Evolutionary conservation across 2,888 invertebrate species (phyloP).

Genomic region (Aleiodes testaceus): DNA sequence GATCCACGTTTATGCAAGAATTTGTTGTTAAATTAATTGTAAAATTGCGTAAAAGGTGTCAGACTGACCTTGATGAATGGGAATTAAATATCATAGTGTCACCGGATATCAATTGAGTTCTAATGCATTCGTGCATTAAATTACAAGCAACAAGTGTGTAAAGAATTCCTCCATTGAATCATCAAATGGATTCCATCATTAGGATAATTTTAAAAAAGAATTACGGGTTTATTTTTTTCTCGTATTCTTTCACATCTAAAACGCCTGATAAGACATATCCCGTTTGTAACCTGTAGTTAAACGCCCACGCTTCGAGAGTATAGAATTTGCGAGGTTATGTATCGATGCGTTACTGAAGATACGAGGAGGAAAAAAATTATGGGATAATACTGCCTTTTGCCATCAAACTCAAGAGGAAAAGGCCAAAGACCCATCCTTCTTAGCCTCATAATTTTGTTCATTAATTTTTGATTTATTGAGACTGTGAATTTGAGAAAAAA

Average conservation of each 20-base stretch:
- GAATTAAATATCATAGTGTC: constrained; percentile 3
- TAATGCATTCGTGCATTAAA: constrained; percentile 37
- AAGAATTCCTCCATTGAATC: not conserved
- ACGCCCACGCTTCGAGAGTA: constrained; percentile 26
- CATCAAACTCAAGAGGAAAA: constrained; percentile 3
- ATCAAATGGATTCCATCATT: constrained; percentile 22
- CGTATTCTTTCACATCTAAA: constrained; percentile 1
- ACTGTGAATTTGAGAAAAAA: constrained; percentile 21
- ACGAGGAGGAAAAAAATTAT: constrained; percentile 9
- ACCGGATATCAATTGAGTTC: constrained; percentile 30
- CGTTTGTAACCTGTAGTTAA: constrained; percentile 35
- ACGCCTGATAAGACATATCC: constrained; percentile 22
- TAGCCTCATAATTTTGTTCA: constrained; percentile 4
- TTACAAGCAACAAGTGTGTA: constrained; percentile 6
- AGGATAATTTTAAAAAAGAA: not conserved
- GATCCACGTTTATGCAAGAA: too few relatives aligned
- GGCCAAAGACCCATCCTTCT: constrained; percentile 26
- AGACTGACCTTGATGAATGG: constrained; percentile 16
- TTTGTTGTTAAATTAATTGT: too few relatives aligned
- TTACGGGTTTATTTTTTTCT: constrained; percentile 4
- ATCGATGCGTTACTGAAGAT: constrained; percentile 23
- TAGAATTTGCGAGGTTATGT: constrained; percentile 33
- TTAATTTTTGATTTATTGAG: constrained; percentile 21
- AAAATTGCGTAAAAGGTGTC: too few relatives aligned
- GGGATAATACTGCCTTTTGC: constrained; percentile 24